Evolutionary conservation across 2,797 vertebrate species (phyloP), one percentile per base, ranked within the genome.

Genomic region (Darevskia nairensis): DNA sequence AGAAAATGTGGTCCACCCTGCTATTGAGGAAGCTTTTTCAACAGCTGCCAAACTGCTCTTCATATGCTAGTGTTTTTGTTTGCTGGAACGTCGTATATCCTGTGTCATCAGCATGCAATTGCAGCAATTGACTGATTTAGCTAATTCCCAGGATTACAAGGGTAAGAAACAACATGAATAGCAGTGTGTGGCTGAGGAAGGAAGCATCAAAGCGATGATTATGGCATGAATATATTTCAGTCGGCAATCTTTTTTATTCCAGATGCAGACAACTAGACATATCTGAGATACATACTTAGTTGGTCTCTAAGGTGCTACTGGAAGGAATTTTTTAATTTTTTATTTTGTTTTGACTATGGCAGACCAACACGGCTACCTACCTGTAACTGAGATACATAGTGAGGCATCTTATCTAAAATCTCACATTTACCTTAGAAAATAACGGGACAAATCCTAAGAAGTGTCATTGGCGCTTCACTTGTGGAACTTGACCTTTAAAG

Each of bases 1-100:
- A 94, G 50, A 82, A 95, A 94, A 92, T 59, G 93, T 95, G 96
- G 95, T 92, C 89, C 92, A 91, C 88, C 92, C 88, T 0, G 82
- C 2, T 11, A 66, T 88, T 85, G 2, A 9, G 76, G 4, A 6
- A 7, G 84, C 50, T 84, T 92, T 89, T 86, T 46, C 80, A 90
- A 75, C 88, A 75, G 72, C 89, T 68, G 86, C 80, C 86, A 93
- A 94, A 86, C 88, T 71, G 87, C 84, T 84, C 88, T 81, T 94
- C 87, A 78, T 23, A 55, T 13, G 50, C 13, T 15, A 55, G 90
- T 0, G 0, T 55, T 75, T 68, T 82, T 75, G 66, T 86, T 89
- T 66, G 44, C 84, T 61, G 3, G 77, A 86, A 79, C 3, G 77
- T 72, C 85, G 76, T 82, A 79, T 15, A 91, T 86, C 77, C 90